These are phyloP conservation scores for Hesperia comma DNA, from an alignment of 2,888 invertebrate species.

Conservation along the genomic window DNA sequence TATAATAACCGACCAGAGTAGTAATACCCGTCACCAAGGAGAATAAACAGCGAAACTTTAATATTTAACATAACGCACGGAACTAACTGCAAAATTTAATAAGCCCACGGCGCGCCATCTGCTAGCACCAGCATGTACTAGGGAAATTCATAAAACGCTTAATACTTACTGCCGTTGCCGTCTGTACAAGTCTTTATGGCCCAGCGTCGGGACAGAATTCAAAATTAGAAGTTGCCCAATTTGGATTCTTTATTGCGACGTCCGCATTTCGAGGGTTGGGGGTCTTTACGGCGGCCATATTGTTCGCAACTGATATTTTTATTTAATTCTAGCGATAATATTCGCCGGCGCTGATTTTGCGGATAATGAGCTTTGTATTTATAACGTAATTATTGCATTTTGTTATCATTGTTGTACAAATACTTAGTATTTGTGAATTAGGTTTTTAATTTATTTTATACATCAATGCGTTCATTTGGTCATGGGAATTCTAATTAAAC, in stretches of 20 bases:
- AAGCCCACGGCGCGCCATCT: conserved; percentile 49
- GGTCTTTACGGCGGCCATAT: conserved; percentile 24
- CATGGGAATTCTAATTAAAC: too few species aligned
- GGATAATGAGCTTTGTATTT: conserved; percentile 14
- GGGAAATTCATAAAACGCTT: conserved; percentile 54
- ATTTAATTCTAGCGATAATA: conserved; percentile 34
- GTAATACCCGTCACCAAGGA: conserved; percentile 28
- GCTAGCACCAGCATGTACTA: conserved; percentile 46
- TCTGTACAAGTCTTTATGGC: conserved; percentile 52
- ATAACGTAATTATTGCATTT: conserved; percentile 8
- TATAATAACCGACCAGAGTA: conserved; percentile 28
- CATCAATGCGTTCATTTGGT: too few species aligned
- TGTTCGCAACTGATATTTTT: conserved; percentile 35
- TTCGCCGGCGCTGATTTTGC: conserved; percentile 12
- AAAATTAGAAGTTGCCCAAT: conserved; percentile 53
- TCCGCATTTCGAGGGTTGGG: conserved; percentile 34
- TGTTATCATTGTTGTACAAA: not conserved
- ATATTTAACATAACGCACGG: conserved; percentile 44
- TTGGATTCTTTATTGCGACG: conserved; percentile 44
- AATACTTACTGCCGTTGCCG: conserved; percentile 48
- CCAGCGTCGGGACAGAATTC: conserved; percentile 50
- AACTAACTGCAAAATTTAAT: conserved; percentile 50
- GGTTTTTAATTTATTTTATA: not conserved
- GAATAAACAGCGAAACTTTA: conserved; percentile 32
- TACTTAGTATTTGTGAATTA: not conserved